phyloP scores from a whole-genome alignment of 2,888 invertebrate genomes.

The Meloe dianella region DNA sequence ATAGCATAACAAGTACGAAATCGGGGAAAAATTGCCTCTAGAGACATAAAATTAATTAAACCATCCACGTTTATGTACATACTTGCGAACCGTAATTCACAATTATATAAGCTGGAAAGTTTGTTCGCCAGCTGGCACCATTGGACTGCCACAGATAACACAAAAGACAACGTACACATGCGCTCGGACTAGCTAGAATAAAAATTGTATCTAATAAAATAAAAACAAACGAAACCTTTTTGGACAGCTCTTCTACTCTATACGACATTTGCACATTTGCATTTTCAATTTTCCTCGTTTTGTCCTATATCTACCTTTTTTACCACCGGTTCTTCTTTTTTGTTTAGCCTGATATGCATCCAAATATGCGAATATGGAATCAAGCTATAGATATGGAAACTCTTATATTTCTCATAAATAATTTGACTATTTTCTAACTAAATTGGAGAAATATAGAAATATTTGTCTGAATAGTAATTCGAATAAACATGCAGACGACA shows the following conservation, averaged over 20 bases:
- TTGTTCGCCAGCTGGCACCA: conserved; percentile 36
- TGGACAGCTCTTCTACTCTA: conserved; percentile 34
- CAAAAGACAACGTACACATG: conserved; percentile 36
- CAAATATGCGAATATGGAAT: conserved; percentile 41
- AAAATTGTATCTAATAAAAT: conserved; percentile 18
- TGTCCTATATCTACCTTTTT: conserved; percentile 18
- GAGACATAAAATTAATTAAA: conserved; percentile 40
- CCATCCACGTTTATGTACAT: conserved; percentile 30
- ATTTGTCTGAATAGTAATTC: conserved; percentile 21
- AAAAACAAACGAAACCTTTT: conserved; percentile 21
- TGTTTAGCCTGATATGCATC: conserved; percentile 36
- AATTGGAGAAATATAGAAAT: no score
- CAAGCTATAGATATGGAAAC: conserved; percentile 29
- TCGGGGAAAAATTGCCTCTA: conserved; percentile 14
- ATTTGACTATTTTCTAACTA: conserved; percentile 17
- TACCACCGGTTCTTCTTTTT: conserved; percentile 24
- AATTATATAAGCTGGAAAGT: conserved; percentile 38
- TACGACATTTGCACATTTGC: conserved; percentile 36
- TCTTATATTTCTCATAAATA: conserved; percentile 17
- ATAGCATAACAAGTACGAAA: background rate
- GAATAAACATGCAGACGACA: conserved; percentile 10
- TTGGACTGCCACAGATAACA: conserved; percentile 31
- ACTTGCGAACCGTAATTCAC: conserved; percentile 40
- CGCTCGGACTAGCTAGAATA: conserved; percentile 35
- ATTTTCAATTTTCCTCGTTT: conserved; percentile 45